Base-by-base conservation (phyloP, 2,797 vertebrate species). In the Psittacula echo region DNA sequence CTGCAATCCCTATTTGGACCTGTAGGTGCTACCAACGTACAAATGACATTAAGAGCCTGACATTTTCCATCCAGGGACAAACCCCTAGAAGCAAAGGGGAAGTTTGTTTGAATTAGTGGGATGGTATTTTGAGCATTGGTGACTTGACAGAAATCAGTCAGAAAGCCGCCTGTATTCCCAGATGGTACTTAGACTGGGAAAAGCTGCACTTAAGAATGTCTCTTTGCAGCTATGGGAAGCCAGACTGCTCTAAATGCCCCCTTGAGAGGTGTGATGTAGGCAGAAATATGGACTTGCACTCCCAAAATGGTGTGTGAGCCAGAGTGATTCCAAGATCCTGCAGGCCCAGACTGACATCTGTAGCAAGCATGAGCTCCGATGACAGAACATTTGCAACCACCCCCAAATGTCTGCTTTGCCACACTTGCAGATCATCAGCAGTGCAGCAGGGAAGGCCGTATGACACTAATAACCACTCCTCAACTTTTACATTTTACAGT, bases 21-120 rank as follows among this genome's bases (percentile, higher is more conserved):
- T 89, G 72, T 62, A 92, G 91, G 67, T 95, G 93, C 54, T 96
- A 90, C 44, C 51, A 68, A 76, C 76, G 53, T 32, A 90, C 80
- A 94, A 94, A 85, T 45, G 82, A 93, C 72, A 72, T 51, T 24
- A 53, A 85, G 16, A 34, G 50, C 18, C 24, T 44, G 47, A 42
- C 32, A 39, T 86, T 53, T 64, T 64, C 47, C 60, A 61, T 10
- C 50, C 71, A 61, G 42, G 50, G 30, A 70, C 18, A 67, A 68
- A 29, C 27, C 26, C 19, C 27, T 48, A 62, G 23, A 72, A 88
- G 50, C 18, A 66, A 85, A 44, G 29, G 24, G 19, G 48, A 62
- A 56, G 12, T 84, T 67, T 74, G 34, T 64, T 73, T 82, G 71
- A 75, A 85, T 67, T 71, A 76, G 71, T 26, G 20, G 44, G 15